Evolutionary conservation across 2,797 vertebrate species (phyloP), one percentile per base, ranked within the genome.

Genomic region (Pseudochirops cupreus): DNA sequence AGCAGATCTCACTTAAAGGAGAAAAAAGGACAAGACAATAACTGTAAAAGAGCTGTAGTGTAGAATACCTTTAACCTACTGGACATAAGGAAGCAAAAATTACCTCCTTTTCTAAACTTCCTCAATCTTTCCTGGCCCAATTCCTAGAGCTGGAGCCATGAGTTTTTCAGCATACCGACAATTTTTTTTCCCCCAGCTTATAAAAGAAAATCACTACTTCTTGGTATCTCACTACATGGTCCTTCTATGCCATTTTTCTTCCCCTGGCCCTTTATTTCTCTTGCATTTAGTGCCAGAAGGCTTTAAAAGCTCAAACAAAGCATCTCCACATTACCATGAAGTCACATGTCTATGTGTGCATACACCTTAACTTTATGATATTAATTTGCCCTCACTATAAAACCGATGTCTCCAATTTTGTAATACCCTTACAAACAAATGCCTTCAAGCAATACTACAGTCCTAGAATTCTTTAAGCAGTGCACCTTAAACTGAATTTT

Each of bases 401-500:
- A 91, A 28, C 90, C 90, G 93, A 95, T 92, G 13, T 16, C 87
- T 93, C 82, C 53, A 91, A n/a, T 91, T 91, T 33, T 55, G 31
- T 91, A 54, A 91, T 91, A 59, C 39, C 56, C 29, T 55, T 92
- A 39, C 39, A 92, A 94, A 93, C 91, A 93, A 94, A 95, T 82
- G 95, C 59, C n/a, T 91, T 91, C 28, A 92, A 95, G n/a, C 14
- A 93, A 46, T 52, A 93, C 21, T 55, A 5, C 96, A 89, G 67
- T 62, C 95, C 93, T 62, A 91, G n/a, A 94, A 31, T 52, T 96
- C 93, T 97, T 97, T 97, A 94, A 97, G 92, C 92, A 90, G 90
- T 95, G 62, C 92, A 97, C 67, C 93, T 94, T 94, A 94, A 97
- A 93, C 4, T 87, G 52, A 94, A 91, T 59, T 67, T 33, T 46